These are phyloP conservation scores for Zygaena filipendulae DNA, from an alignment of 2,888 invertebrate species.

Conservation along the genomic window DNA sequence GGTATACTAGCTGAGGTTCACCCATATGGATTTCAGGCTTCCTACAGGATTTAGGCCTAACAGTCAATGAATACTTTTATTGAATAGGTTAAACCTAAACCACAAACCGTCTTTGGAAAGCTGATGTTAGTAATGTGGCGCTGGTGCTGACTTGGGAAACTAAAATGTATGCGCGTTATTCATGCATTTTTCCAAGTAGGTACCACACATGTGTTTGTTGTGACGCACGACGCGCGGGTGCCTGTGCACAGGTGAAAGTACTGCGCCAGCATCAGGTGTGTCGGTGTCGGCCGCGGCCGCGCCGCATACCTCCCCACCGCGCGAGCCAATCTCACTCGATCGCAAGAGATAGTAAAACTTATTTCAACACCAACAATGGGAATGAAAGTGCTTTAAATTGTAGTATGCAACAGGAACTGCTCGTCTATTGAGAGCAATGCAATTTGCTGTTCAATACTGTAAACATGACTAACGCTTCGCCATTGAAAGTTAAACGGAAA, in stretches of 20 bases:
- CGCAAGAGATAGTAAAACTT: constrained; percentile 56
- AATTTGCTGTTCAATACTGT: constrained; percentile 12
- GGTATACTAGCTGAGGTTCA: no score
- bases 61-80: no score
- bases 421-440: constrained; percentile 25
- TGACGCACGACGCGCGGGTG: no score
- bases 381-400: constrained; percentile 64
- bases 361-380: constrained; percentile 58
- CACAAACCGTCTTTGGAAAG: no score
- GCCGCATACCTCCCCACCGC: constrained; percentile 30
- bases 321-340: constrained; percentile 48
- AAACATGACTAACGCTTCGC: constrained; percentile 1
- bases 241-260: constrained; percentile 55
- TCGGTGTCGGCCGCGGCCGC: constrained; percentile 19
- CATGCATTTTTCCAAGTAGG: no score
- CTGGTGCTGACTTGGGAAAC: no score
- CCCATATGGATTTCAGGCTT: no score
- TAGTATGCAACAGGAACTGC: constrained; percentile 48
- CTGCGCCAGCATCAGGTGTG: constrained; percentile 45
- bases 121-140: no score
- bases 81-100: no score
- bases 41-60: no score
- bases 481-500: constrained; percentile 3
- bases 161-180: no score
- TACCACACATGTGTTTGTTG: no score